phyloP scores from a whole-genome alignment of 2,797 vertebrate genomes.

The Garrulus glandarius region DNA sequence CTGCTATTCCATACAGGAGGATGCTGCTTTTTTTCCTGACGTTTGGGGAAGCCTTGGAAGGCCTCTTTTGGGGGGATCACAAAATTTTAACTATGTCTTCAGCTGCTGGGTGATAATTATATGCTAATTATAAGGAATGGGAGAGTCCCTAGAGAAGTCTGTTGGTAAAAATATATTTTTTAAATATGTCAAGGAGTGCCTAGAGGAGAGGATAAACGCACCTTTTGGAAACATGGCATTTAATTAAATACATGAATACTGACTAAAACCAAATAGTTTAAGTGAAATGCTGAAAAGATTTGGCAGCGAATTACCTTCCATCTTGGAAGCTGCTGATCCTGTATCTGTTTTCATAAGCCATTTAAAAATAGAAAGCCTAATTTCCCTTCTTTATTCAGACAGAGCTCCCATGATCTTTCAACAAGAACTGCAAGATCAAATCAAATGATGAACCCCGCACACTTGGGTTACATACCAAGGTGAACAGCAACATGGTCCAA shows the following conservation, averaged over 20 bases:
- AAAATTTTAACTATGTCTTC: slow-evolving; percentile 57
- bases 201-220: background rate
- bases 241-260: slow-evolving; percentile 20
- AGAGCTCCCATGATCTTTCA: background rate
- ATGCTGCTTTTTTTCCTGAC: background rate
- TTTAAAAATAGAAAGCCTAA: slow-evolving; percentile 40
- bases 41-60: background rate
- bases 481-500: background rate
- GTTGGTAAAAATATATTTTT: slow-evolving; percentile 58
- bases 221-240: slow-evolving; percentile 22
- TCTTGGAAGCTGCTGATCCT: background rate
- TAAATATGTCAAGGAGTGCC: slow-evolving; percentile 55
- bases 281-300: background rate
- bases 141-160: slow-evolving; percentile 2
- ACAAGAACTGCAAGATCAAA: background rate
- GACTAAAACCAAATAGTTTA: slow-evolving; percentile 29
- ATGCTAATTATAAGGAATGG: slow-evolving; percentile 57
- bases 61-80: background rate
- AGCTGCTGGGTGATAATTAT: slow-evolving; percentile 48
- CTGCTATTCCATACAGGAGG: background rate
- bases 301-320: background rate
- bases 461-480: background rate
- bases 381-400: background rate
- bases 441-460: background rate
- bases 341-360: background rate